phyloP scores from a whole-genome alignment of 2,888 invertebrate species.

The Brenthis ino region DNA sequence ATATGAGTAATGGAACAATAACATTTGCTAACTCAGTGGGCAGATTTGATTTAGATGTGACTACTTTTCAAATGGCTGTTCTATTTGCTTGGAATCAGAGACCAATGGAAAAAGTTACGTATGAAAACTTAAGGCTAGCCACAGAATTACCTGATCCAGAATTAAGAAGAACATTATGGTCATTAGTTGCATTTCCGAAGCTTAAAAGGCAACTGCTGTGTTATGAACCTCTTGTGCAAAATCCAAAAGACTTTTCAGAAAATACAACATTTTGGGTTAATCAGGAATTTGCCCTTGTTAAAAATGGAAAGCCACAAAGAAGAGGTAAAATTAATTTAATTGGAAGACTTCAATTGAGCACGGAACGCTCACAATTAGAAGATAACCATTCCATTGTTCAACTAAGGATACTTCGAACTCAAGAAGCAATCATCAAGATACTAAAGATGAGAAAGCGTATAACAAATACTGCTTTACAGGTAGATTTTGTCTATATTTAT shows the following conservation, averaged over 20 bases:
- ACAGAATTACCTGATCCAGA: constrained; percentile 98
- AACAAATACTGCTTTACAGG: constrained; percentile 96
- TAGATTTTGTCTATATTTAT: constrained; percentile 44
- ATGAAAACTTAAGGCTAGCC: constrained; percentile 97
- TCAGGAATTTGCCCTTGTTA: constrained; percentile 96
- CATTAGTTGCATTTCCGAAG: constrained; percentile 97
- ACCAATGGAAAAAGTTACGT: constrained; percentile 95
- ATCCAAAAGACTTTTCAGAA: constrained; percentile 96
- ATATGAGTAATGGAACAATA: constrained; percentile 99
- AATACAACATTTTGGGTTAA: constrained; percentile 97
- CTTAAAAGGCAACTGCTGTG: constrained; percentile 94
- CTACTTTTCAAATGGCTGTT: constrained; percentile 99
- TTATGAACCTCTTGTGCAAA: constrained; percentile 90
- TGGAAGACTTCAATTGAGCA: constrained; percentile 96
- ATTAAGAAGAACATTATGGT: constrained; percentile 96
- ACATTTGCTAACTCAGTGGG: constrained; percentile 96
- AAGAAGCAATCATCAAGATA: constrained; percentile 99
- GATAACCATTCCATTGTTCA: constrained; percentile 99
- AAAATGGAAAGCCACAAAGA: constrained; percentile 97
- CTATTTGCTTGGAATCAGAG: constrained; percentile 99
- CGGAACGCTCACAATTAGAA: constrained; percentile 97
- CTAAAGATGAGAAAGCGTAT: constrained; percentile 98
- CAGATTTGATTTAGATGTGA: constrained; percentile 98
- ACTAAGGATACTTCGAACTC: constrained; percentile 93
- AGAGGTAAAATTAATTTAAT: constrained; percentile 98